A percentile compares a stretch with the other conserved stretches of the same genome.
These are phyloP conservation scores for Procambarus clarkii DNA, from an alignment of 1,140 invertebrate species.

Conservation along the genomic window DNA sequence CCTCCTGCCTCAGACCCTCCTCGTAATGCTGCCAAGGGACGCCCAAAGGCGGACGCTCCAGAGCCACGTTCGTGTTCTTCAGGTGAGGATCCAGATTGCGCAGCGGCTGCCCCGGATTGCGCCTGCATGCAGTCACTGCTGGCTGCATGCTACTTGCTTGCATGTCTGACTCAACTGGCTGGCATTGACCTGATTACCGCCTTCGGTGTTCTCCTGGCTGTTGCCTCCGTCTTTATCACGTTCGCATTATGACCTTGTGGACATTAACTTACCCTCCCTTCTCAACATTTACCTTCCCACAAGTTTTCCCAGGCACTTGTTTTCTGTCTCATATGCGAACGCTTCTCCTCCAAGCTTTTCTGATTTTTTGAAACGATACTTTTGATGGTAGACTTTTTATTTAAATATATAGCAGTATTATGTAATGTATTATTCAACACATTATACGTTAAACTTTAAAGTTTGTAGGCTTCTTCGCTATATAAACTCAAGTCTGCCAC, in stretches of 20 bases:
- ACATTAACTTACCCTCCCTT: background rate
- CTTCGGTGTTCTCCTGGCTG: conserved; percentile 82
- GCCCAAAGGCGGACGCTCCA: background rate
- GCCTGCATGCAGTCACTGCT: conserved; percentile 56
- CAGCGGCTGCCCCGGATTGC: conserved; percentile 13
- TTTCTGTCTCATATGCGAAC: background rate
- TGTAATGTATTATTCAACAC: background rate
- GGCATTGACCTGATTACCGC: conserved; percentile 82
- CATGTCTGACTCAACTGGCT: conserved; percentile 81
- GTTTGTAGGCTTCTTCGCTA: no score
- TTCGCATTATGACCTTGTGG: conserved; percentile 76
- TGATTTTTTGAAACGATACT: background rate
- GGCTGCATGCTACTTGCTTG: conserved; percentile 81
- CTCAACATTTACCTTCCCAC: background rate
- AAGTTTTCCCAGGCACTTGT: background rate
- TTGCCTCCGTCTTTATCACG: conserved; percentile 83
- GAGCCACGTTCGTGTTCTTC: conserved; percentile 50
- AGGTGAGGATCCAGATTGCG: conserved; percentile 53
- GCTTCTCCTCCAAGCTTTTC: background rate
- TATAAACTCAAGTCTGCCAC: background rate
- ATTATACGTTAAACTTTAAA: background rate
- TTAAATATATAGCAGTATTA: background rate
- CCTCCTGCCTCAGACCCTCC: conserved; percentile 49
- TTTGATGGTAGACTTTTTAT: background rate
- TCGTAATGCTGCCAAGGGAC: background rate